Evolutionary conservation across 2,888 invertebrate species (phyloP).

Genomic region (Agonopterix heracliana): DNA sequence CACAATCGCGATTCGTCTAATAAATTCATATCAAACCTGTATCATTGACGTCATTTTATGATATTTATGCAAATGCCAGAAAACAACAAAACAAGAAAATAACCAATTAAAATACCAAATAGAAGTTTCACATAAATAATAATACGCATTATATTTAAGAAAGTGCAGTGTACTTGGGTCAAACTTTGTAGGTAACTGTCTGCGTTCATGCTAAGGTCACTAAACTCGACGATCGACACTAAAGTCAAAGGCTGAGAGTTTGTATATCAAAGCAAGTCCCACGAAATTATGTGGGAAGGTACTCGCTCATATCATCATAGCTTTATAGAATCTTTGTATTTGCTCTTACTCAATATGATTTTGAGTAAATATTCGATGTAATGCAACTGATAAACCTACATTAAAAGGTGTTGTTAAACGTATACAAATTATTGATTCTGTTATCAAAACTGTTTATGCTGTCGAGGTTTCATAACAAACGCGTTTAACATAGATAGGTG

Average conservation of each 20-base stretch:
- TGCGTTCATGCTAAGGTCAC: slow-evolving; percentile 28
- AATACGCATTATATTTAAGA: background rate
- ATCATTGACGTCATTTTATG: slow-evolving; percentile 15
- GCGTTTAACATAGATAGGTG: too few species aligned
- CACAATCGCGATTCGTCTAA: slow-evolving; percentile 21
- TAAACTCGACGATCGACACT: slow-evolving; percentile 21
- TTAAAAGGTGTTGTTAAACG: too few species aligned
- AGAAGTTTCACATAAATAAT: background rate
- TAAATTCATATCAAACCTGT: slow-evolving; percentile 1
- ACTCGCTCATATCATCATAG: too few species aligned
- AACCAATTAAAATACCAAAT: background rate
- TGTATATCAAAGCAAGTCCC: background rate
- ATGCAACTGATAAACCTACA: too few species aligned
- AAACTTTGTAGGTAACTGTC: slow-evolving; percentile 13
- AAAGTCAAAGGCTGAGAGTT: background rate
- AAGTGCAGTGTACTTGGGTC: background rate
- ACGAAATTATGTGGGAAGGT: too few species aligned
- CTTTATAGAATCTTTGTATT: too few species aligned
- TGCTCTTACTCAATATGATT: too few species aligned
- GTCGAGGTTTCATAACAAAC: too few species aligned
- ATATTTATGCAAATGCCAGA: background rate
- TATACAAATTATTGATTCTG: too few species aligned
- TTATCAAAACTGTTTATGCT: too few species aligned
- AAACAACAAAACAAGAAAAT: background rate
- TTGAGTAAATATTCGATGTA: too few species aligned